A percentile compares a stretch with the other conserved stretches of the same genome.
phyloP scores from a whole-genome alignment of 2,888 invertebrate genomes.

The Eueremaeus valkanovi region DNA sequence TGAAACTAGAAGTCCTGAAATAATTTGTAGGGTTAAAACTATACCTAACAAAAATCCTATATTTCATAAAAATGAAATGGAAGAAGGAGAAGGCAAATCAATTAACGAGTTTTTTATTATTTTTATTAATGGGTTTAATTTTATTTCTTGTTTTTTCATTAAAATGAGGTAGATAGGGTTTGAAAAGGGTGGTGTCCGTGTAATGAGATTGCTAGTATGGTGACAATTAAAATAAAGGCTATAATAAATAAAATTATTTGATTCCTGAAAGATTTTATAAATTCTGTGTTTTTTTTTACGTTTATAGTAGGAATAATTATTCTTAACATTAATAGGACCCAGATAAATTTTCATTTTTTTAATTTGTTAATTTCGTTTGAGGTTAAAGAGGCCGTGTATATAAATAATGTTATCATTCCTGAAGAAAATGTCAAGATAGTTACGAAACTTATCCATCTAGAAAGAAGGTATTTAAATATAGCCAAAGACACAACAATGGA shows the following conservation, averaged over 20 bases:
- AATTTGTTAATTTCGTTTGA: background rate
- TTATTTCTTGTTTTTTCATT: slow-evolving; percentile 16
- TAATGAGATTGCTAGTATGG: background rate
- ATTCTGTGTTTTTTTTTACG: background rate
- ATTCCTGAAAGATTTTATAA: background rate
- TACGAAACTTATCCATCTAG: background rate
- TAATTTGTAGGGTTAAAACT: slow-evolving; percentile 60
- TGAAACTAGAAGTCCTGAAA: slow-evolving; percentile 65
- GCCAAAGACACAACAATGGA: background rate
- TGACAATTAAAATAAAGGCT: background rate
- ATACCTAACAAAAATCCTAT: slow-evolving; percentile 50
- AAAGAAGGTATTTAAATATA: background rate
- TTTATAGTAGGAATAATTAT: background rate
- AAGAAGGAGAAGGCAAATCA: slow-evolving; percentile 25
- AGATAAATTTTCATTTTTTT: background rate
- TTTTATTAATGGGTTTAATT: slow-evolving; percentile 11
- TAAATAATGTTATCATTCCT: background rate
- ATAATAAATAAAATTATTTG: background rate
- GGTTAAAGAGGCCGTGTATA: background rate
- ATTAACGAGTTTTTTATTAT: background rate
- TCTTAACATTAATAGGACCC: background rate
- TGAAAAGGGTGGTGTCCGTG: background rate
- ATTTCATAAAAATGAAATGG: slow-evolving; percentile 41
- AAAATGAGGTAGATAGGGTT: background rate
- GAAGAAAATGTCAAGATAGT: background rate